Conservation (phyloP, 1,140 invertebrate species). For the Listronotus bonariensis region DNA sequence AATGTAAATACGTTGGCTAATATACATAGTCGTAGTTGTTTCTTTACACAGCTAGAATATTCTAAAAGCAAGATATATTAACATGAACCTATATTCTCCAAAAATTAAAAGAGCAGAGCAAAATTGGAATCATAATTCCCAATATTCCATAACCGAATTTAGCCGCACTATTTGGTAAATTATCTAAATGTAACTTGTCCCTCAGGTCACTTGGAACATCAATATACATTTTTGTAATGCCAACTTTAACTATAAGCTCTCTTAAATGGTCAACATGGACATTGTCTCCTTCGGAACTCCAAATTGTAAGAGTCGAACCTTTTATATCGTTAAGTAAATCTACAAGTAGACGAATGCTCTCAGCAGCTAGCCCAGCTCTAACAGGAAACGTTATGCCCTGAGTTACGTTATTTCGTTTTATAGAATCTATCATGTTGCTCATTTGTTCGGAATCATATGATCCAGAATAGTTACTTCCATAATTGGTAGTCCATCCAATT, state of each 20-base stretch:
- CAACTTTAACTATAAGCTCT: conserved; percentile 64
- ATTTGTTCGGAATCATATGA: conserved; percentile 73
- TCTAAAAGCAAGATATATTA: too few species aligned
- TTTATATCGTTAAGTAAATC: conserved; percentile 59
- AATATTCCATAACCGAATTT: too few species aligned
- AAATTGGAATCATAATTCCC: too few species aligned
- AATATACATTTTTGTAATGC: conserved; percentile 68
- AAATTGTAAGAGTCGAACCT: conserved; percentile 71
- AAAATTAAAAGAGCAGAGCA: too few species aligned
- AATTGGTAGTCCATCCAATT: conserved; percentile 85
- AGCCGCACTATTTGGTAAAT: conserved; percentile 12
- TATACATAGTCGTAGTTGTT: too few species aligned
- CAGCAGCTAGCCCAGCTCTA: conserved; percentile 71
- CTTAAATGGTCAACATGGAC: conserved; percentile 66
- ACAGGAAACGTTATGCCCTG: conserved; percentile 83
- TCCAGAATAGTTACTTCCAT: conserved; percentile 59
- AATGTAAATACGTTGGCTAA: too few species aligned
- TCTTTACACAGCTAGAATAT: too few species aligned
- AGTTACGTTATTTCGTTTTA: conserved; percentile 59
- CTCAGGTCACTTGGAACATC: conserved; percentile 68
- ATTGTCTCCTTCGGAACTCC: conserved; percentile 66
- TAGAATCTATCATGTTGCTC: conserved; percentile 70
- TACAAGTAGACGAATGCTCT: conserved; percentile 63
- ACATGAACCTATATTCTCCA: too few species aligned
- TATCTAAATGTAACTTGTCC: conserved; percentile 58